Evolutionary conservation across 2,113 vertebrate genomes (phyloP), one percentile per base, ranked within the genome.

Genomic region (Myiopsitta monachus): DNA sequence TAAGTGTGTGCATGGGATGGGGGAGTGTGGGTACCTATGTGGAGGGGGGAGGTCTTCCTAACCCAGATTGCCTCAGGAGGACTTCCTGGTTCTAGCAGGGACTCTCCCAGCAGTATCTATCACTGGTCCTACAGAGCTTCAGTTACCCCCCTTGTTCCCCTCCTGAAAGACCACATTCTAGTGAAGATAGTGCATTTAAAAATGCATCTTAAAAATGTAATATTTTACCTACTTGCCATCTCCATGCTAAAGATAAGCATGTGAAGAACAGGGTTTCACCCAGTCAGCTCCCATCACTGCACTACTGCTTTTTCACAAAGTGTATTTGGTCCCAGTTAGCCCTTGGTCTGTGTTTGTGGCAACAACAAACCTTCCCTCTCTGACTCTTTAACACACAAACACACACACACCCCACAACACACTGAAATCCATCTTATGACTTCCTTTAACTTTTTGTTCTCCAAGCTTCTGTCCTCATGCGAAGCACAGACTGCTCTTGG

Each of bases 1-100:
- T 64, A 3, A 69, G 4, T 10, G 2, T 19, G 9, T 68, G 12
- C 66, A 7, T 22, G 15, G 28, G 17, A 9, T 1, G 0, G 12
- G 4, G 10, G 9, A 15, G 27, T 17, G 7, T 13, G 41, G 5
- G 4, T 52, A 49, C 12, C 18, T 72, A 0, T 46, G 23, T 64
- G 51, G n/a, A 52, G 13, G 2, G 7, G 33, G 11, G 9, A 41
- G 8, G 18, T 31, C 4, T 83, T 28, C 21, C 8, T 18, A 89
- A 2, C 5, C 2, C 33, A 44, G 15, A 31, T 17, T 55, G 18
- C 26, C 23, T 72, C 11, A 22, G 17, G 18, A 75, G 63, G 4
- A 3, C 14, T 64, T 59, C 28, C 63, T 3, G 0, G 16, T 31
- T 67, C 49, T 64, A 47, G 4, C 7, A 72, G 15, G 4, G 24